Conservation (phyloP, 2,113 vertebrate species). For the Kobus ellipsiprymnus region DNA sequence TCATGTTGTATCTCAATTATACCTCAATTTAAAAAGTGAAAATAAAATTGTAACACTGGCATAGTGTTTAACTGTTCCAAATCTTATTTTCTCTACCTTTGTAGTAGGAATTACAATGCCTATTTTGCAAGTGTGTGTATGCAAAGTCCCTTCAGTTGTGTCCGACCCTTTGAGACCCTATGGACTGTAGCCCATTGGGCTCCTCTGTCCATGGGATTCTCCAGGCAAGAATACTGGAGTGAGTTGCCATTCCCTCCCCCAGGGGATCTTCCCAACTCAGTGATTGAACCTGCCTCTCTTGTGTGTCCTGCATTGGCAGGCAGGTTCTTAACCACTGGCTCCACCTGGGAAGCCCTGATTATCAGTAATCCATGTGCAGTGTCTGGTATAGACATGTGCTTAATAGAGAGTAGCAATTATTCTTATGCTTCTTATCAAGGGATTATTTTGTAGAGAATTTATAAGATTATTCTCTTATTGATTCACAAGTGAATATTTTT, state of each 20-base stretch:
- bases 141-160: neutral
- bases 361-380: too few relatives aligned
- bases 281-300: neutral
- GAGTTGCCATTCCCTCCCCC: neutral
- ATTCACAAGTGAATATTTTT: neutral
- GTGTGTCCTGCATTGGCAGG: neutral
- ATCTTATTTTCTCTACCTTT: neutral
- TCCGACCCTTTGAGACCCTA: neutral
- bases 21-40: neutral
- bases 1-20: neutral
- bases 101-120: neutral
- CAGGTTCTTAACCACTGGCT: neutral
- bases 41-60: neutral
- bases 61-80: neutral
- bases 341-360: neutral
- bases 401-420: neutral
- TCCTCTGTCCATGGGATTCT: neutral
- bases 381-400: neutral
- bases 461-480: neutral
- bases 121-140: neutral
- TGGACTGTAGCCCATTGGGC: neutral
- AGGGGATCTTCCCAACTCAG: neutral
- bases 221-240: neutral
- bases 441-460: neutral
- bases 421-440: neutral